Conservation (phyloP, 2,888 invertebrate species). For the Sthenelais limicola region DNA sequence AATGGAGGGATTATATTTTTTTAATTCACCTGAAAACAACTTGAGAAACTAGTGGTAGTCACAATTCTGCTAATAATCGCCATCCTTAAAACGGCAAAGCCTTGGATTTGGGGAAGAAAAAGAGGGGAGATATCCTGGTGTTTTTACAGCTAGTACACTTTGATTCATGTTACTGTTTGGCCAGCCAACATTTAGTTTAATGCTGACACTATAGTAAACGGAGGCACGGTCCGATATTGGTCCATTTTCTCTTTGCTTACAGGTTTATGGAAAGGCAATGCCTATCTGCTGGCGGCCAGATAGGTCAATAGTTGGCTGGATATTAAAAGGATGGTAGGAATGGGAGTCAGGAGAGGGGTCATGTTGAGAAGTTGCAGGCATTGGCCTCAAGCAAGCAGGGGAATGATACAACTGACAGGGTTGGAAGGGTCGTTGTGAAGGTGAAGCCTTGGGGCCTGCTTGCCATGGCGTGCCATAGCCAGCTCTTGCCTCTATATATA, state of each 20-base stretch:
- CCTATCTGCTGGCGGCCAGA: conserved; percentile 24
- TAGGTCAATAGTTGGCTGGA: conserved; percentile 38
- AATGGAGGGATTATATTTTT: no score
- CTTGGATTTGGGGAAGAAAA: no score
- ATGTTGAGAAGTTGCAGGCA: conserved; percentile 35
- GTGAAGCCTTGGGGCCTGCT: conserved; percentile 16
- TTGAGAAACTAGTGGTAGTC: no score
- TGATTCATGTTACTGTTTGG: no score
- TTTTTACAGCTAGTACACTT: no score
- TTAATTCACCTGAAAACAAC: no score
- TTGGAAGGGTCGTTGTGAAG: conserved; percentile 31
- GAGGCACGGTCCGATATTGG: no score
- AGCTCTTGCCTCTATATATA: conserved; percentile 30
- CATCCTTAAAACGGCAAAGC: no score
- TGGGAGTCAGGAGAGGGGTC: conserved; percentile 34
- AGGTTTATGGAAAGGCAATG: conserved; percentile 3
- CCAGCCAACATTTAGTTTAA: no score
- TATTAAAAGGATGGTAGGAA: conserved; percentile 27
- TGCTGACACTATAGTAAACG: no score
- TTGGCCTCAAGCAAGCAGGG: conserved; percentile 24
- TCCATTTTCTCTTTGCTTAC: conserved; percentile 2
- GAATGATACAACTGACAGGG: conserved; percentile 40
- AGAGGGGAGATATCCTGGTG: no score
- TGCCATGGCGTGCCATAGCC: background rate
- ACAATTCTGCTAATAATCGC: no score